These are phyloP conservation scores for Temnothorax nylanderi DNA, from an alignment of 1,140 invertebrate genomes.

Conservation along the genomic window DNA sequence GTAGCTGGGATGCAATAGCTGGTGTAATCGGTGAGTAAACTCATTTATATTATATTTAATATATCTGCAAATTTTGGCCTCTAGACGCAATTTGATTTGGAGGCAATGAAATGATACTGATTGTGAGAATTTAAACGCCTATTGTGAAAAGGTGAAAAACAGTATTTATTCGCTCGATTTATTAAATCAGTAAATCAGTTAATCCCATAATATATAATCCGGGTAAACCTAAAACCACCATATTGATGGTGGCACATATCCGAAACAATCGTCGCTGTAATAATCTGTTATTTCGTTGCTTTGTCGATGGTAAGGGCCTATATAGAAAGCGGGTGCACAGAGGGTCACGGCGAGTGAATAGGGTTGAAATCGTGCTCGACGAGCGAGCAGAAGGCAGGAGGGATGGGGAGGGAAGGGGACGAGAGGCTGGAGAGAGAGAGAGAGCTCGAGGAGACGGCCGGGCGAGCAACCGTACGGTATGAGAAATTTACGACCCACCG, in stretches of 20 bases:
- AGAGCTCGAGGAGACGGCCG: slow-evolving; percentile 9
- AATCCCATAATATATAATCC: slow-evolving; percentile 1
- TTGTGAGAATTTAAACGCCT: not conserved
- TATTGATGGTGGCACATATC: slow-evolving; percentile 31
- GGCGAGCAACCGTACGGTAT: slow-evolving; percentile 60
- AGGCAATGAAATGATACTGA: not conserved
- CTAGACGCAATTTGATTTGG: not conserved
- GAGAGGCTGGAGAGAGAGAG: slow-evolving; percentile 15
- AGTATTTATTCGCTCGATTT: not conserved
- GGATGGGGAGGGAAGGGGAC: not conserved
- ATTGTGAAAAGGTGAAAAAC: not conserved
- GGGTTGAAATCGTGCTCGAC: slow-evolving; percentile 65
- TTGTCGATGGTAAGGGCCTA: slow-evolving; percentile 69
- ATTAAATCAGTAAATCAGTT: slow-evolving; percentile 6
- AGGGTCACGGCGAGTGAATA: slow-evolving; percentile 76
- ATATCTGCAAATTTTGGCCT: not conserved
- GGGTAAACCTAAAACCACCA: not conserved
- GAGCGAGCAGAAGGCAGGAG: slow-evolving; percentile 5
- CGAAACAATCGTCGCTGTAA: slow-evolving; percentile 64
- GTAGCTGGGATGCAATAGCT: not conserved
- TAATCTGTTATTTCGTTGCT: slow-evolving; percentile 73
- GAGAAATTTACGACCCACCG: slow-evolving; percentile 76
- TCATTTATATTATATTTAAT: not conserved
- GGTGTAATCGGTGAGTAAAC: not conserved
- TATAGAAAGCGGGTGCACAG: slow-evolving; percentile 74